Evolutionary conservation across 2,797 vertebrate genomes (phyloP).

Genomic region (Sphaeramia orbicularis): DNA sequence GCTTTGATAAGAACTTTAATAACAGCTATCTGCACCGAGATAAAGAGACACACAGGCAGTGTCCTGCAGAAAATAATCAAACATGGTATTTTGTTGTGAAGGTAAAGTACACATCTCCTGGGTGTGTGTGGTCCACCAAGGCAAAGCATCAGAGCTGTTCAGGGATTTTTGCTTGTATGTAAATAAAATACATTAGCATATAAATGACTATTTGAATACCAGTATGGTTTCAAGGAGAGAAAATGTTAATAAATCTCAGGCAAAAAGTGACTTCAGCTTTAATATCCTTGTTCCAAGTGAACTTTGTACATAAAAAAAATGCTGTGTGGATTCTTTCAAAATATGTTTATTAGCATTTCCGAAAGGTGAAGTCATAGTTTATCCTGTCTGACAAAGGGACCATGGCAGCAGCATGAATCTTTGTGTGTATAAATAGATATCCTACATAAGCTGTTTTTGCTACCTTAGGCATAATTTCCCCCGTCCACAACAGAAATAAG

Average conservation of each 20-base stretch:
- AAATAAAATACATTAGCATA: constrained; percentile 38
- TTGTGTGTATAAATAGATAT: too few species aligned
- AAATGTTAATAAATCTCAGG: background rate
- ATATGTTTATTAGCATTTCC: background rate
- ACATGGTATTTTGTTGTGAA: constrained; percentile 78
- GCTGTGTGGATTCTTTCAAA: background rate
- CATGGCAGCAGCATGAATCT: background rate
- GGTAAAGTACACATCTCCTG: constrained; percentile 15
- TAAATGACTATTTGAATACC: constrained; percentile 37
- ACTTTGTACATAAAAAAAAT: background rate
- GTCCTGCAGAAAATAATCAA: constrained; percentile 81
- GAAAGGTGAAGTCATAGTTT: background rate
- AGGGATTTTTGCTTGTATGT: background rate
- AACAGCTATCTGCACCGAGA: constrained; percentile 85
- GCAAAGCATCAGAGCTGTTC: background rate
- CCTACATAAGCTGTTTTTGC: too few species aligned
- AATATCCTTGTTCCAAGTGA: background rate
- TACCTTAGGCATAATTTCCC: too few species aligned
- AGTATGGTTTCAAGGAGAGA: background rate
- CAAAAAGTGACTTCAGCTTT: background rate
- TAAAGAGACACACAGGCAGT: constrained; percentile 69
- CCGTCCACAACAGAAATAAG: too few species aligned
- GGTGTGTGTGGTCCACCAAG: background rate
- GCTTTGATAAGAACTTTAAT: constrained; percentile 94
- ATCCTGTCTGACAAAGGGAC: background rate